Percentiles rank a stretch among this genome's conserved stretches.
These are phyloP conservation scores for Drosophila infuscata DNA, from an alignment of 2,888 invertebrate genomes.

Conservation along the genomic window DNA sequence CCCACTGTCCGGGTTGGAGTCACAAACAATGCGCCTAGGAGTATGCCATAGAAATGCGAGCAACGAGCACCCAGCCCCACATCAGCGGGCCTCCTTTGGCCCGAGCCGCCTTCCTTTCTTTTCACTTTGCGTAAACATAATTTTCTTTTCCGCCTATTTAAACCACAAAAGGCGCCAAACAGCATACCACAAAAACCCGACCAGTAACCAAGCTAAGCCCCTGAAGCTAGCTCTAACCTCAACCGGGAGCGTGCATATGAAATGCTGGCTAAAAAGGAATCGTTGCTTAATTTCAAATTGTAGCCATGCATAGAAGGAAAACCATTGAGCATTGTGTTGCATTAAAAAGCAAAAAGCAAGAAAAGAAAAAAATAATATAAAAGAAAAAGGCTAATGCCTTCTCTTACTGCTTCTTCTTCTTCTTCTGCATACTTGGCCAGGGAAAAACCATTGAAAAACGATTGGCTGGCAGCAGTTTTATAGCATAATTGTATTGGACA, in stretches of 20 bases:
- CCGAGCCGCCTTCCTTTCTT: constrained; percentile 35
- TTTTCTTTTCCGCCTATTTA: constrained; percentile 80
- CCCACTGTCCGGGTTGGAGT: constrained; percentile 20
- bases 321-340: constrained; percentile 45
- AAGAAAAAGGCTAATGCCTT: constrained; percentile 12
- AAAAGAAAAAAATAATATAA: constrained; percentile 2
- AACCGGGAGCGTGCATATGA: not conserved
- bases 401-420: not conserved
- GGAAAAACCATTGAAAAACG: constrained; percentile 48
- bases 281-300: constrained; percentile 61
- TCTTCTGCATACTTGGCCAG: not conserved
- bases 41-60: constrained; percentile 46
- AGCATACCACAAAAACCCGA: constrained; percentile 12
- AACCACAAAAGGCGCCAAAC: constrained; percentile 61
- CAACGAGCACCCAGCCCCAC: constrained; percentile 1
- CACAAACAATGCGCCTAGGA: constrained; percentile 48
- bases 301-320: constrained; percentile 49
- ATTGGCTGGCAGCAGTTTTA: constrained; percentile 48
- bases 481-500: constrained; percentile 57
- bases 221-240: constrained; percentile 10
- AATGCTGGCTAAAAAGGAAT: constrained; percentile 34
- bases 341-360: constrained; percentile 30
- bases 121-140: constrained; percentile 74
- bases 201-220: not conserved
- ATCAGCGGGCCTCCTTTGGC: not conserved